These are phyloP conservation scores for Drosophila kikkawai DNA, from an alignment of 1,140 invertebrate species.

Conservation along the genomic window DNA sequence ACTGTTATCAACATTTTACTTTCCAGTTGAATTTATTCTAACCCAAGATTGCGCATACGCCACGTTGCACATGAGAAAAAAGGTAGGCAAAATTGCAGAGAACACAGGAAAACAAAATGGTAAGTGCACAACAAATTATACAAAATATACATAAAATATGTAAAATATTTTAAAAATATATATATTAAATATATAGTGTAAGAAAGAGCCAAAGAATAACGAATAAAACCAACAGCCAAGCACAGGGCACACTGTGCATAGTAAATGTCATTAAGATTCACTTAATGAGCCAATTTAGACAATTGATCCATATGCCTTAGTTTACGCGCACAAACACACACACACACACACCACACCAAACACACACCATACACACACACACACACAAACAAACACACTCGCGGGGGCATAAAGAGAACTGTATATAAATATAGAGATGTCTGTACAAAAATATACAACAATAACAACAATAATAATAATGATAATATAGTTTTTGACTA, in stretches of 20 bases:
- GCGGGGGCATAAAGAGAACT: conserved; percentile 6
- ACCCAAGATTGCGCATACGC: conserved; percentile 64
- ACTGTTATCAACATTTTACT: no score
- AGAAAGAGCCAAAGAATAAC: conserved; percentile 19
- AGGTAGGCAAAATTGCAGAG: no score
- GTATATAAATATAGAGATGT: conserved; percentile 31
- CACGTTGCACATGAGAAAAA: conserved; percentile 26
- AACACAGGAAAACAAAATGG: background rate
- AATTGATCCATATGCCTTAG: conserved; percentile 82
- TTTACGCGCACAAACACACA: conserved; percentile 64
- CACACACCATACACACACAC: conserved; percentile 11
- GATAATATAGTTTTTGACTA: background rate
- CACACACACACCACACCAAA: conserved; percentile 17
- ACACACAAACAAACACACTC: conserved; percentile 18
- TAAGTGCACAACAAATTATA: conserved; percentile 8
- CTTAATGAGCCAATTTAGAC: conserved; percentile 82
- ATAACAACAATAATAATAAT: background rate
- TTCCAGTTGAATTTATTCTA: background rate
- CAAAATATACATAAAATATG: background rate
- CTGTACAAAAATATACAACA: conserved; percentile 14
- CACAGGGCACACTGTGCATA: conserved; percentile 59
- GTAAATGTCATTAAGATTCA: conserved; percentile 83
- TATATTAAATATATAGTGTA: background rate
- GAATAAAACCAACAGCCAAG: conserved; percentile 13
- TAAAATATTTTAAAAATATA: background rate